A percentile compares a stretch with the other conserved stretches of the same genome.
These are phyloP conservation scores for Cryptocephalus primarius DNA, from an alignment of 2,888 invertebrate species.

Conservation along the genomic window DNA sequence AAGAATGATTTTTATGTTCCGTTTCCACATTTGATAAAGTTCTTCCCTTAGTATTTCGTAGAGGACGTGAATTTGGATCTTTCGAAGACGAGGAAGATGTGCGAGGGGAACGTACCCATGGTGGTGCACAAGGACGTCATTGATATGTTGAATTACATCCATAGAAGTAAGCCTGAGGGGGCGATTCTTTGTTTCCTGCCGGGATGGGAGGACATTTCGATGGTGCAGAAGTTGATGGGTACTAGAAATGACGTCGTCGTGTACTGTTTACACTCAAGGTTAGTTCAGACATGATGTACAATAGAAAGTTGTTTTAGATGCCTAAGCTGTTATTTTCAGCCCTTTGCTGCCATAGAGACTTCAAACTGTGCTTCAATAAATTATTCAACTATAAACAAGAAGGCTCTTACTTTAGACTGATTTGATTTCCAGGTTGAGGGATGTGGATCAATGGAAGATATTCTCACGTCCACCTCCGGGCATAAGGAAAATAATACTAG, in stretches of 20 bases:
- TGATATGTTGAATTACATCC: slow-evolving; percentile 44
- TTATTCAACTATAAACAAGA: no score
- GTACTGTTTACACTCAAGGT: slow-evolving; percentile 20
- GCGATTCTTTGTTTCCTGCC: slow-evolving; percentile 66
- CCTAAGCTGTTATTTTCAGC: no score
- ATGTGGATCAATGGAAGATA: slow-evolving; percentile 47
- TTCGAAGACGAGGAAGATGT: slow-evolving; percentile 31
- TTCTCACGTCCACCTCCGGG: slow-evolving; percentile 42
- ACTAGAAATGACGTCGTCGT: slow-evolving; percentile 16
- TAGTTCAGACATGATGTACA: no score
- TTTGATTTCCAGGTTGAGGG: slow-evolving; percentile 41
- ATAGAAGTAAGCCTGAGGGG: slow-evolving; percentile 46
- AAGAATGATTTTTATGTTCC: neutral
- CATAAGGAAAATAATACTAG: slow-evolving; percentile 53
- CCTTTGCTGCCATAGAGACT: no score
- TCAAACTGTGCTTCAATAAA: no score
- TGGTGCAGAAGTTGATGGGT: slow-evolving; percentile 36
- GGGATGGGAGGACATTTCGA: slow-evolving; percentile 61
- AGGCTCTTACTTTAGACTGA: slow-evolving; percentile 19
- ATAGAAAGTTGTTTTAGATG: no score
- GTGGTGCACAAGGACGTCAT: slow-evolving; percentile 42
- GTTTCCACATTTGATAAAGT: neutral
- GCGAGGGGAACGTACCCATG: slow-evolving; percentile 31
- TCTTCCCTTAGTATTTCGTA: slow-evolving; percentile 35
- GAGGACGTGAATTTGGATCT: slow-evolving; percentile 35